Evolutionary conservation across 2,888 invertebrate genomes (phyloP).

Genomic region (Encarsia formosa): DNA sequence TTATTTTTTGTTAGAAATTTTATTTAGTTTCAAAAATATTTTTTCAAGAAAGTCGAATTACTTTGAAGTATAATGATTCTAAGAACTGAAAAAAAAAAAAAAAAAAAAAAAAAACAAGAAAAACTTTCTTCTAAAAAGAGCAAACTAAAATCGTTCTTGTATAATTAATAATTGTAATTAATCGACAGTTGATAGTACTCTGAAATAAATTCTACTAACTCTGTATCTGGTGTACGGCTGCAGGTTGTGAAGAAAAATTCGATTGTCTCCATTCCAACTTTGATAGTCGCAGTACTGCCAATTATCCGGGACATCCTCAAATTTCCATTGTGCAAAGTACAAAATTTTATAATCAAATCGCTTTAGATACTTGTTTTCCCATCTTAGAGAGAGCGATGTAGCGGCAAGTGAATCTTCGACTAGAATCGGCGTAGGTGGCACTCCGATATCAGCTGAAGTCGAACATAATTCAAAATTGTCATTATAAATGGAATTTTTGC

Average conservation of each 20-base stretch:
- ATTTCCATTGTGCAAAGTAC: conserved; percentile 71
- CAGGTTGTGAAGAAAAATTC: conserved; percentile 71
- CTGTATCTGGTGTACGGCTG: conserved; percentile 86
- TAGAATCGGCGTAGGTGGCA: conserved; percentile 70
- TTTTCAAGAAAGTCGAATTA: neutral
- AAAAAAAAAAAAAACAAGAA: neutral
- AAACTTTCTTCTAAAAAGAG: too few relatives aligned
- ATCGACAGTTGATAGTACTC: too few relatives aligned
- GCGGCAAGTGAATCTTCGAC: conserved; percentile 74
- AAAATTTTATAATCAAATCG: conserved; percentile 55
- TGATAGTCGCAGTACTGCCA: conserved; percentile 83
- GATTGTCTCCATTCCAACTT: conserved; percentile 62
- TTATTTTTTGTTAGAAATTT: neutral
- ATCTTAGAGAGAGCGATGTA: conserved; percentile 74
- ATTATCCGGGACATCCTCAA: conserved; percentile 61
- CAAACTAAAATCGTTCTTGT: too few relatives aligned
- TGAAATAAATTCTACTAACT: too few relatives aligned
- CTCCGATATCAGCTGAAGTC: conserved; percentile 60
- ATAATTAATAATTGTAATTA: too few relatives aligned
- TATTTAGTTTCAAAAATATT: neutral
- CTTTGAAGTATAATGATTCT: too few relatives aligned
- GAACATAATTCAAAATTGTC: too few relatives aligned
- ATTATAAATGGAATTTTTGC: too few relatives aligned
- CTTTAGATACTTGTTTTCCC: conserved; percentile 56
- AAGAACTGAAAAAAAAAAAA: neutral